Evolutionary conservation across 2,888 invertebrate species (phyloP).

Genomic region (Plebejus melissa): DNA sequence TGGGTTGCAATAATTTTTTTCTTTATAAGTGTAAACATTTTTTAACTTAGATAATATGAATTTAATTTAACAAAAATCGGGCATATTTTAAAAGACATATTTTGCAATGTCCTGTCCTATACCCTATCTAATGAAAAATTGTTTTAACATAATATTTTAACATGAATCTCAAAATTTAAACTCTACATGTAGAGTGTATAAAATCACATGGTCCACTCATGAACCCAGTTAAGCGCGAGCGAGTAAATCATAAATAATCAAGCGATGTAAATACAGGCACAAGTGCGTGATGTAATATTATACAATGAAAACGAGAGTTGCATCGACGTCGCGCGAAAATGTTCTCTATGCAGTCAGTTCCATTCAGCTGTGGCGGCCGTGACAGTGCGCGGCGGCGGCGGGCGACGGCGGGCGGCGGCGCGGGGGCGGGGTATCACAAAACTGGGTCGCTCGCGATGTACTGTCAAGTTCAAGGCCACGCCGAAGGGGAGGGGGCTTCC

Average conservation of each 20-base stretch:
- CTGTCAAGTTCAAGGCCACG: conserved; percentile 77
- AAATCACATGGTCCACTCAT: neutral
- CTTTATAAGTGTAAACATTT: no score
- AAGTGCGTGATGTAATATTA: conserved; percentile 55
- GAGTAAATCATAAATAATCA: conserved; percentile 41
- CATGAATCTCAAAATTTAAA: neutral
- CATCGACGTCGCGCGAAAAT: conserved; percentile 53
- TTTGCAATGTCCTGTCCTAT: no score
- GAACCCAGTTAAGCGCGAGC: neutral
- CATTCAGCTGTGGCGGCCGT: conserved; percentile 66
- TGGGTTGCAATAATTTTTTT: no score
- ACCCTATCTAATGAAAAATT: no score
- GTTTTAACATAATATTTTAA: neutral
- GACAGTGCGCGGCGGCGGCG: conserved; percentile 55
- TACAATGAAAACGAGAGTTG: conserved; percentile 66
- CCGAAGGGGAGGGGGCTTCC: conserved; percentile 53
- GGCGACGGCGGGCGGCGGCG: conserved; percentile 45
- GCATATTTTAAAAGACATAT: no score
- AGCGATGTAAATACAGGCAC: conserved; percentile 50
- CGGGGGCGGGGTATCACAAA: conserved; percentile 57
- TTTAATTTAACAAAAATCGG: no score
- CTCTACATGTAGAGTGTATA: neutral
- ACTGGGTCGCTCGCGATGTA: conserved; percentile 70
- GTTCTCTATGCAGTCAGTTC: conserved; percentile 57
- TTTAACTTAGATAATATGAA: no score